Base-by-base conservation (phyloP, 2,113 vertebrate species). In the Neofelis nebulosa region DNA sequence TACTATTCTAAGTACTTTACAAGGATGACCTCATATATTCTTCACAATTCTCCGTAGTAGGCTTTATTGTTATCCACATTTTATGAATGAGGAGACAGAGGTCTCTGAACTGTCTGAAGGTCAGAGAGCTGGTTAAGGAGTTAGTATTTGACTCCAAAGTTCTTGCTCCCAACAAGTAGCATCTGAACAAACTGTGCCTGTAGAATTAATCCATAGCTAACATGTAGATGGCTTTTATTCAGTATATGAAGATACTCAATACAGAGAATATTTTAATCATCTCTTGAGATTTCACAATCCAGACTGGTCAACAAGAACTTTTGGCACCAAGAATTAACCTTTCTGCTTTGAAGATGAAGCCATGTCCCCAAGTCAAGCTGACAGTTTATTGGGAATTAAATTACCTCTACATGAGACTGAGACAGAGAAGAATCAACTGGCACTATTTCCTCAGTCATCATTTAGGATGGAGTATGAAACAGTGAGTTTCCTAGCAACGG, bases 321-420 rank as follows among this genome's bases (percentile, higher is more conserved):
- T 45, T 71, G 7, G 12, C 65, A 50, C 21, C 33, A 31, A 79
- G 10, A 36, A 3, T 41, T 86, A 29, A 87, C 4, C 7, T 48
- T 84, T 91, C 19, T 79, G 15, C 38, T 31, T 81, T 19, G 8
- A 90, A 12, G 14, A 79, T 66, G 18, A 94, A 63, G 80, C 74
- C 14, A 1, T 76, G 86, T 90, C 16, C 84, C 48, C 5, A 91
- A 86, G 69, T 80, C 36, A 88, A 21, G 25, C 55, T 74, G 8
- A 31, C 10, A 89, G 80, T 91, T 83, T 85, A 78, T 92, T 76
- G n/a, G 31, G 66, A 84, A 96, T 90, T 11, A 88, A 90, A 84
- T 76, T 63, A 57, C 52, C 1, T 23, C 14, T 52, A 25, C 23
- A 33, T n/a, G 41, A 96, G 3, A 25, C 38, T 80, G 16, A 71